Conservation (phyloP, 1,140 invertebrate species). For the Micrasema longulum region DNA sequence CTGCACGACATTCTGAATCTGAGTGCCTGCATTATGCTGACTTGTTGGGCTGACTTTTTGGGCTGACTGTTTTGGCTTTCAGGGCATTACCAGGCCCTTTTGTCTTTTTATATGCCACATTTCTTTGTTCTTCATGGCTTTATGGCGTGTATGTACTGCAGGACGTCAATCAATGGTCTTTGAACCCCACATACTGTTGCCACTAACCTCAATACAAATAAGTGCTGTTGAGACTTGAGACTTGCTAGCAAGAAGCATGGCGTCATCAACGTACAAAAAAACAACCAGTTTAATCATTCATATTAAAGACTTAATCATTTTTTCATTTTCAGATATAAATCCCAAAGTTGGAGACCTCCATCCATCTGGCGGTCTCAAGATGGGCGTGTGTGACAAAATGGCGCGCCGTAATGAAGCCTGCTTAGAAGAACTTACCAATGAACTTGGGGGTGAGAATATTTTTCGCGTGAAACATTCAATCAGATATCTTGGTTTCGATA, state of each 20-base stretch:
- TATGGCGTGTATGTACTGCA: too few species aligned
- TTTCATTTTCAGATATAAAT: conserved; percentile 10
- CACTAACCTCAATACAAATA: too few species aligned
- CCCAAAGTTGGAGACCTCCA: conserved; percentile 9
- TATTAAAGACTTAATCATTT: background rate
- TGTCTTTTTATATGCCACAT: too few species aligned
- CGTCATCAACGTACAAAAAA: background rate
- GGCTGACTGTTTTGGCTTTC: too few species aligned
- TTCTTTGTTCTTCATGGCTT: too few species aligned
- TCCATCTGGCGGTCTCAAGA: background rate
- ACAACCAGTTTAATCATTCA: background rate
- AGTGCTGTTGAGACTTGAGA: background rate
- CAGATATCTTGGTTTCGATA: too few species aligned
- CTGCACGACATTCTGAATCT: too few species aligned
- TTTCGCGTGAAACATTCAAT: too few species aligned
- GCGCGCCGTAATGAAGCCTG: conserved; percentile 10
- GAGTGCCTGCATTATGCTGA: too few species aligned
- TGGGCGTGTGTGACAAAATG: conserved; percentile 19
- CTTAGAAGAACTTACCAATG: conserved; percentile 12
- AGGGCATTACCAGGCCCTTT: too few species aligned
- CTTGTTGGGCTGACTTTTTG: too few species aligned
- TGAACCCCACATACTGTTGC: background rate
- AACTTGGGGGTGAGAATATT: conserved; percentile 18
- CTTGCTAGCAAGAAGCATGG: background rate
- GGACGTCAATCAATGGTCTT: background rate